phyloP scores from a whole-genome alignment of 1,140 invertebrate genomes.

The Lucilia sericata region DNA sequence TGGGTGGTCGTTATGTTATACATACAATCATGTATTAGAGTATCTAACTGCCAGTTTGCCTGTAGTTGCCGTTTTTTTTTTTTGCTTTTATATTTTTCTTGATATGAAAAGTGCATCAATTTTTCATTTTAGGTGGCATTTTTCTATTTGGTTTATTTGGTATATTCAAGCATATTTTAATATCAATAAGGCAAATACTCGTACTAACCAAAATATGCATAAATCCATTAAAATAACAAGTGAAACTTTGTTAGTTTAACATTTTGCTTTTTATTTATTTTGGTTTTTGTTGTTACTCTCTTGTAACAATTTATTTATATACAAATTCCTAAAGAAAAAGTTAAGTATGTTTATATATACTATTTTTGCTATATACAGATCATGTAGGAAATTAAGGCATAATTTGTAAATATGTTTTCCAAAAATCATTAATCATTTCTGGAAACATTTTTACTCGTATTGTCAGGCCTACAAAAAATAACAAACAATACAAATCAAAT shows the following conservation, averaged over 20 bases:
- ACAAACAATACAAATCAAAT: not conserved
- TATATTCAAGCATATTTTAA: conserved; percentile 34
- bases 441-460: not conserved
- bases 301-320: conserved; percentile 2
- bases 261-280: not conserved
- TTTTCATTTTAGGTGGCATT: conserved; percentile 42
- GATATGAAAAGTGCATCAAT: conserved; percentile 38
- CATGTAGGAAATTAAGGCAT: not conserved
- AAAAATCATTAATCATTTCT: conserved; percentile 22
- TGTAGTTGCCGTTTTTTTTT: not conserved
- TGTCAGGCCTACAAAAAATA: conserved; percentile 9
- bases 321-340: conserved; percentile 38
- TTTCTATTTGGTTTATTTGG: not conserved
- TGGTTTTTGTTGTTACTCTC: not conserved
- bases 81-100: not conserved
- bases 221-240: conserved; percentile 37
- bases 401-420: not conserved
- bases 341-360: conserved; percentile 1
- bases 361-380: not conserved
- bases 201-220: conserved; percentile 28
- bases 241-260: conserved; percentile 34
- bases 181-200: conserved; percentile 22
- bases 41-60: not conserved
- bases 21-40: no score
- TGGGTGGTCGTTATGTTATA: conserved; percentile 33